Conservation (phyloP, 2,888 invertebrate species). For the Mesoligia furuncula region DNA sequence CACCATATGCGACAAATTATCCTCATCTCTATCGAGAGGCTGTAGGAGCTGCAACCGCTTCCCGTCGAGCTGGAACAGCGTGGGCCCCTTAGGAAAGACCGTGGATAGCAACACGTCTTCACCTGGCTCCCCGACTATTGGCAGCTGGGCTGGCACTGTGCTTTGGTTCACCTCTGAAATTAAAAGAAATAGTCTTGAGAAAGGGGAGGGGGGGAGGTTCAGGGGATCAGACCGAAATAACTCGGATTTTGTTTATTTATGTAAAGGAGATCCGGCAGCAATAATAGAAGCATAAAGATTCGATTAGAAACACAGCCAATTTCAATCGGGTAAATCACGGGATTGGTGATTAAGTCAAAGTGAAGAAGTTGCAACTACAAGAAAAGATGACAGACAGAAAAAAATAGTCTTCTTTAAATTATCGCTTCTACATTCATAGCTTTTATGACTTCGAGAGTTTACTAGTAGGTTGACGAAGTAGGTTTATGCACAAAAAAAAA, state of each 20-base stretch:
- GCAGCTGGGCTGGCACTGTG: too few relatives aligned
- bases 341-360: neutral
- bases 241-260: neutral
- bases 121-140: conserved; percentile 92
- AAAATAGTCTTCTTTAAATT: neutral
- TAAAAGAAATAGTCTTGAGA: too few relatives aligned
- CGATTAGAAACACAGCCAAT: neutral
- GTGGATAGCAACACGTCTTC: conserved; percentile 94
- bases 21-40: conserved; percentile 96
- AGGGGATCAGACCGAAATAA: too few relatives aligned
- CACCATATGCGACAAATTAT: conserved; percentile 96
- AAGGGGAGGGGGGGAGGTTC: too few relatives aligned
- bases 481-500: neutral
- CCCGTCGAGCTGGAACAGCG: conserved; percentile 95
- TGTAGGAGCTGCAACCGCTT: conserved; percentile 94
- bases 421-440: neutral
- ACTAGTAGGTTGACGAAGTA: neutral
- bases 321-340: neutral
- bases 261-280: neutral
- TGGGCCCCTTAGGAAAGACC: conserved; percentile 94
- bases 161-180: too few relatives aligned
- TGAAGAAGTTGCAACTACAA: neutral
- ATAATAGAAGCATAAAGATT: neutral
- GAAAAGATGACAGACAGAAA: neutral
- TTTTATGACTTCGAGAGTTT: neutral